Evolutionary conservation across 2,888 invertebrate genomes (phyloP).

Genomic region (Chelonus formosanus): DNA sequence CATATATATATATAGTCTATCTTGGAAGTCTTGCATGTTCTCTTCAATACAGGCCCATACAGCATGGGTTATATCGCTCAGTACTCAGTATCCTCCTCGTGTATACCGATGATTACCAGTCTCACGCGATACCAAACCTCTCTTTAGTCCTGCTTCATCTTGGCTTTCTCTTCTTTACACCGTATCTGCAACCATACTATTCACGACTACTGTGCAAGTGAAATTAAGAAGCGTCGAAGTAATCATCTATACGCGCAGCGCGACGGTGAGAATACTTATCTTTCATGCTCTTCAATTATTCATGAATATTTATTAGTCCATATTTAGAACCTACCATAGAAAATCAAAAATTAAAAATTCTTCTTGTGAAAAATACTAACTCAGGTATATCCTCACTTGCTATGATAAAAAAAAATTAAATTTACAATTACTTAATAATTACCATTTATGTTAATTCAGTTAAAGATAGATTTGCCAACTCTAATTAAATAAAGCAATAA

Average conservation of each 20-base stretch:
- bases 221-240: slow-evolving; percentile 27
- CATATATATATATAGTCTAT: slow-evolving; percentile 28
- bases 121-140: slow-evolving; percentile 41
- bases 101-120: slow-evolving; percentile 42
- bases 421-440: too few relatives aligned
- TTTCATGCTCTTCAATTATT: slow-evolving; percentile 19
- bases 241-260: slow-evolving; percentile 17
- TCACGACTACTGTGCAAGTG: slow-evolving; percentile 23
- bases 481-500: too few relatives aligned
- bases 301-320: slow-evolving; percentile 26
- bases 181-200: neutral
- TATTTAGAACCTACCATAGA: slow-evolving; percentile 4
- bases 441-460: too few relatives aligned
- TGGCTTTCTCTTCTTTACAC: slow-evolving; percentile 35
- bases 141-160: slow-evolving; percentile 26
- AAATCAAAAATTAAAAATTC: neutral
- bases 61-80: slow-evolving; percentile 32
- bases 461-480: too few relatives aligned
- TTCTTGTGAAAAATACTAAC: neutral
- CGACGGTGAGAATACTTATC: slow-evolving; percentile 3
- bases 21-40: slow-evolving; percentile 15
- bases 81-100: slow-evolving; percentile 22
- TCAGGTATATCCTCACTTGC: too few relatives aligned
- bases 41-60: slow-evolving; percentile 32
- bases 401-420: too few relatives aligned